Percentiles rank a stretch among this genome's conserved stretches.
These are phyloP conservation scores for Galagoides demidoff DNA, from an alignment of 2,797 vertebrate genomes.

Conservation along the genomic window DNA sequence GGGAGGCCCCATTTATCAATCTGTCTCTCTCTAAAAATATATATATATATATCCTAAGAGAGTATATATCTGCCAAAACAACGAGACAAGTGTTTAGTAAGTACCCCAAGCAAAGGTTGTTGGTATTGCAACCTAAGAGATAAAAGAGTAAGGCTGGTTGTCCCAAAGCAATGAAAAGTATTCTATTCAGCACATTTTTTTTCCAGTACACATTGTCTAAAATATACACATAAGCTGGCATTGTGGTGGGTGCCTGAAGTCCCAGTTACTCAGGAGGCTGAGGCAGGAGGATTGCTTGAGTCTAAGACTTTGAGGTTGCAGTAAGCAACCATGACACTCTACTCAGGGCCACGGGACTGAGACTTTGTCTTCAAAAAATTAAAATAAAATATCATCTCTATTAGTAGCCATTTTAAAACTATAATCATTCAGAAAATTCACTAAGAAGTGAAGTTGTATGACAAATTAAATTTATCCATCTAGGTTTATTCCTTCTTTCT, in stretches of 20 bases:
- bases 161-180: background rate
- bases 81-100: background rate
- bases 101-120: background rate
- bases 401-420: background rate
- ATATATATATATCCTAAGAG: background rate
- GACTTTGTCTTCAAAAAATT: too few relatives aligned
- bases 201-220: background rate
- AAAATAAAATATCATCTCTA: background rate
- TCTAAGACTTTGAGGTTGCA: too few relatives aligned
- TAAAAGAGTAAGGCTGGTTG: background rate
- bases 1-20: too few relatives aligned
- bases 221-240: background rate
- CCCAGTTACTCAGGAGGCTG: too few relatives aligned
- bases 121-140: background rate
- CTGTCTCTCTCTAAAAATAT: background rate
- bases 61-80: background rate
- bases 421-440: background rate
- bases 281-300: too few relatives aligned
- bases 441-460: background rate
- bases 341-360: too few relatives aligned
- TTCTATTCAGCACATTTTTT: background rate
- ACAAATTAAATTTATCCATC: background rate
- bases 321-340: too few relatives aligned
- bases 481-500: slow-evolving; percentile 28
- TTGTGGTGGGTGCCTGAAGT: too few relatives aligned